Evolutionary conservation across 2,888 invertebrate species (phyloP).

Genomic region (Unio delphinus): DNA sequence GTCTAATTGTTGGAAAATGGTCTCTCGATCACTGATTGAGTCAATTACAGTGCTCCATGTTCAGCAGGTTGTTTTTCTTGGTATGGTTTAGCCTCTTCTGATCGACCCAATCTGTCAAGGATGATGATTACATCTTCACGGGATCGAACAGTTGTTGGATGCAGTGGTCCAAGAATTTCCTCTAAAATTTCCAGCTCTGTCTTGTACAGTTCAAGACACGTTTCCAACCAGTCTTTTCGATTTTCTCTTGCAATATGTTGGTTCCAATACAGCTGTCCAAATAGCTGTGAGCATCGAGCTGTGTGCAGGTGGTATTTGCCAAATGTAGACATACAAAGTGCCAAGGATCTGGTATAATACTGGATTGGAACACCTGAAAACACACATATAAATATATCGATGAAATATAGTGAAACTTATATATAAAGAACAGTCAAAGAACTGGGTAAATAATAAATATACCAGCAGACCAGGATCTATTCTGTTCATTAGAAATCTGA

Average conservation of each 20-base stretch:
- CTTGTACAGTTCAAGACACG: conserved; percentile 28
- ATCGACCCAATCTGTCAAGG: conserved; percentile 30
- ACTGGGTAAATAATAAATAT: too few species aligned
- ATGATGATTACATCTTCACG: conserved; percentile 49
- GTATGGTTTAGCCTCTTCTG: conserved; percentile 29
- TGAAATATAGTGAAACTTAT: too few species aligned
- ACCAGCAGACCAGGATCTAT: too few species aligned
- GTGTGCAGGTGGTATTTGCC: conserved; percentile 41
- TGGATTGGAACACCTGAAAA: conserved; percentile 37
- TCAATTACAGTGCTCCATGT: conserved; percentile 15
- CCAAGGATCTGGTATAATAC: conserved; percentile 35
- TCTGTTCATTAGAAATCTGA: too few species aligned
- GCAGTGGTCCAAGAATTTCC: conserved; percentile 36
- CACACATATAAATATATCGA: background rate
- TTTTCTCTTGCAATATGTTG: conserved; percentile 9
- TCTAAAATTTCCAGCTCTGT: conserved; percentile 40
- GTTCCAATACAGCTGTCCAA: conserved; percentile 50
- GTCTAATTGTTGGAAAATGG: too few species aligned
- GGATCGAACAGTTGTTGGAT: conserved; percentile 45
- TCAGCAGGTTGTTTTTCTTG: conserved; percentile 23
- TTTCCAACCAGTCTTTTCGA: conserved; percentile 16
- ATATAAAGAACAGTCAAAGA: too few species aligned
- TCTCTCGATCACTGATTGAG: background rate
- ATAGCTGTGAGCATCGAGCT: conserved; percentile 44
- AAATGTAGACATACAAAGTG: conserved; percentile 37